These are phyloP conservation scores for Melangyna quadrimaculata DNA, from an alignment of 2,888 invertebrate genomes.

Conservation along the genomic window DNA sequence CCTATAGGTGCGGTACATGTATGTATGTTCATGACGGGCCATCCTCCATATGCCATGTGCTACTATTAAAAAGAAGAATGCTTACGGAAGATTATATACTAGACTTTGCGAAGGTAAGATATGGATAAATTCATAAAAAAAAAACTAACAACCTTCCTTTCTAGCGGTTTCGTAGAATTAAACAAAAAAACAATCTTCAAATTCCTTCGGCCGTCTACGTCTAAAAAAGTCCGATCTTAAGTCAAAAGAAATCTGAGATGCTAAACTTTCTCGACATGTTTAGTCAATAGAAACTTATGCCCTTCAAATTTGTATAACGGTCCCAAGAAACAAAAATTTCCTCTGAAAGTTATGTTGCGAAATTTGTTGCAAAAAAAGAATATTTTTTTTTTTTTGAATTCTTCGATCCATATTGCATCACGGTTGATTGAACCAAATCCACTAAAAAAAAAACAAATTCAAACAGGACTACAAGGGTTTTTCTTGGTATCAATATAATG, in stretches of 20 bases:
- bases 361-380: background rate
- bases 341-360: constrained; percentile 1
- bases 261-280: constrained; percentile 40
- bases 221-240: background rate
- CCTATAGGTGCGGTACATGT: too few relatives aligned
- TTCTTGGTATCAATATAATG: constrained; percentile 62
- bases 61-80: too few relatives aligned
- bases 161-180: background rate
- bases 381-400: background rate
- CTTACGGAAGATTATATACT: too few relatives aligned
- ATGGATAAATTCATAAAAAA: too few relatives aligned
- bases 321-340: constrained; percentile 14
- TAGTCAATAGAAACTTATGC: constrained; percentile 57
- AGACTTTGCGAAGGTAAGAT: too few relatives aligned
- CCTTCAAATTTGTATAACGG: constrained; percentile 39
- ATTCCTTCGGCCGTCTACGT: background rate
- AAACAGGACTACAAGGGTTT: constrained; percentile 26
- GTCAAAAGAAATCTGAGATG: background rate
- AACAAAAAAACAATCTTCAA: background rate
- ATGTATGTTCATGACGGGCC: too few relatives aligned
- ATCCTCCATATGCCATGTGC: too few relatives aligned
- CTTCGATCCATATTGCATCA: background rate
- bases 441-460: background rate
- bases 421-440: constrained; percentile 30
- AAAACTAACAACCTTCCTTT: too few relatives aligned